Evolutionary conservation across 2,888 invertebrate genomes (phyloP), one percentile per base, ranked within the genome.

Genomic region (Drosophila pegasa): DNA sequence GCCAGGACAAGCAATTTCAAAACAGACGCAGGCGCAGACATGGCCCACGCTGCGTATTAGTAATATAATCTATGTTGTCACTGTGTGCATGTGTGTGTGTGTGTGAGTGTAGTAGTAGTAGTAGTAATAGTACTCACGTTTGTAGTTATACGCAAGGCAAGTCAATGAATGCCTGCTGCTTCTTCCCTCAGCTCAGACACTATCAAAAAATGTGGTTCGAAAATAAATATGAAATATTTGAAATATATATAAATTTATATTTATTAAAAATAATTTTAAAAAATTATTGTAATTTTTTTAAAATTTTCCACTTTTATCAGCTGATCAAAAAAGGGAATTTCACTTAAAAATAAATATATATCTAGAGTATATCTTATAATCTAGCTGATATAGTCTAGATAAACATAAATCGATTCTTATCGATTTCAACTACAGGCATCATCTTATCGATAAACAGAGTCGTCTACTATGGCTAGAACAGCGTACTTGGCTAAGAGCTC

Each of bases 1-100:
- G 71, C 66, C 81, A 84, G 82, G 71, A 66, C 68, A 78, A 71
- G 62, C 71, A 61, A 62, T 85, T 81, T 65, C 69, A 81, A 85
- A 80, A 82, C 58, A 80, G 79, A 85, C 80, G 80, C 80, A 80
- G 69, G 80, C 80, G 80, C 80, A 80, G 45, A 75, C n/a, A 29
- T 22, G 66, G 2, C 54, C 54, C 69, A 75, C 75, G 72, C 61
- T 78, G 86, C 69, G 85, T 85, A 71, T 77, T 55, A 50, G 74
- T 62, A 60, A 65, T 62, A 51, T 59, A 62, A n/a, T 33, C n/a
- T 33, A 20, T 38, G 38, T 25, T 35, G 50, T 35, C 14, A 3
- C 1, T 3, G 18, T 51, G 35, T 41, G 29, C 38, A 10, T 18
- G 2, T 9, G 14, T 14, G 8, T 35, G 29, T 41, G 40, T 27